Base-by-base conservation (phyloP, 2,797 vertebrate genomes). In the Arnoldichthys spilopterus region DNA sequence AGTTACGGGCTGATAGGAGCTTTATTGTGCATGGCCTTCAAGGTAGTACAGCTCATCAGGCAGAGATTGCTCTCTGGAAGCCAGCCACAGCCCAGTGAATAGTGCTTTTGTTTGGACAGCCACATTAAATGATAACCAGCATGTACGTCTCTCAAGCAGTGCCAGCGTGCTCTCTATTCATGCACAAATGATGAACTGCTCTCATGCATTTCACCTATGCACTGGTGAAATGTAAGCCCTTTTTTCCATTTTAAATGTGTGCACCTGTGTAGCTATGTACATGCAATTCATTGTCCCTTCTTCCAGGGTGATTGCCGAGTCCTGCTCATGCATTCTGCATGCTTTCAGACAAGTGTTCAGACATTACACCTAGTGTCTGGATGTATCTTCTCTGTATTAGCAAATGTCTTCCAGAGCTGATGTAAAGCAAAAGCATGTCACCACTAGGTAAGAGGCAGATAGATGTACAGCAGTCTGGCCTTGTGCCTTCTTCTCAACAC, bases 41-140 rank as follows among this genome's bases (percentile, higher is more conserved):
- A 47, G 22, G 40, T 70, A 80, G 59, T 64, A 61, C 74, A 80
- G 80, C 74, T 86, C 70, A 82, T 82, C 68, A 67, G 61, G 37
- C 54, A 62, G 75, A 85, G 56, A 83, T 80, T 86, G 70, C 68
- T 76, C 24, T 74, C 59, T 87, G 89, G 83, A 80, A 63, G 22
- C 6, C 9, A 26, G 86, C 85, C 87, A 84, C 26, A n/a, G 62
- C 77, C 75, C 51, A 51, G 15, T 87, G 82, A 88, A 86, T 87
- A 72, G 69, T 64, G 40, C 80, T 82, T 82, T 87, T 88, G 82
- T 85, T 86, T 74, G 63, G 37, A 47, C 45, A 67, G 15, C 62
- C 70, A 82, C 72, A 85, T 76, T 83, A 78, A 82, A 80, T 67
- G 59, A 84, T 82, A 88, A 80, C 51, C 68, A 53, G 37, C 30